A percentile compares a stretch with the other conserved stretches of the same genome.
phyloP scores from a whole-genome alignment of 2,888 invertebrate species.

The Bombylius discolor region DNA sequence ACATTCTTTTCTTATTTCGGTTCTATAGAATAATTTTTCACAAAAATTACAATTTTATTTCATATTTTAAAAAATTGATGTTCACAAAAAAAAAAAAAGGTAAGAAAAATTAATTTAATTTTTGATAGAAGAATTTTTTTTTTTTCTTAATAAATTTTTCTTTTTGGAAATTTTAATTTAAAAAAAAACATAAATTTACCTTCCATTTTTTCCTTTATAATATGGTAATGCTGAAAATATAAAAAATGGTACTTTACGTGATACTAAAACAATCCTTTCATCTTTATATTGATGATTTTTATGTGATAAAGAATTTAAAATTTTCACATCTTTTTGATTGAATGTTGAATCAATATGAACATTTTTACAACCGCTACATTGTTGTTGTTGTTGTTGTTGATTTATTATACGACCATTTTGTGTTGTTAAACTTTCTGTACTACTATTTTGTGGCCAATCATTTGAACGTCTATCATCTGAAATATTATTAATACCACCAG shows the following conservation, averaged over 20 bases:
- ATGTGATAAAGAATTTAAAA: constrained; percentile 40
- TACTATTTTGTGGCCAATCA: constrained; percentile 56
- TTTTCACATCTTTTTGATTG: constrained; percentile 48
- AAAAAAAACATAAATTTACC: constrained; percentile 36
- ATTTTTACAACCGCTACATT: constrained; percentile 16
- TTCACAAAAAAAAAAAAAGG: constrained; percentile 7
- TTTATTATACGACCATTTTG: constrained; percentile 32
- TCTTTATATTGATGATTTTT: constrained; percentile 59
- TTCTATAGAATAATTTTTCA: constrained; percentile 28
- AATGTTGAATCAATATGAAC: constrained; percentile 24
- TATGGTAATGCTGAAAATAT: constrained; percentile 82
- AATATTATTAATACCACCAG: constrained; percentile 27
- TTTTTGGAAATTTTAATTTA: not conserved
- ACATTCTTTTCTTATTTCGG: constrained; percentile 57
- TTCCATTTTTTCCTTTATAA: constrained; percentile 50
- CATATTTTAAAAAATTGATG: not conserved
- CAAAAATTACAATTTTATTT: not conserved
- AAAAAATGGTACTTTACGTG: constrained; percentile 66
- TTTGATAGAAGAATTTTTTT: no score
- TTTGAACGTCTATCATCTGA: constrained; percentile 27
- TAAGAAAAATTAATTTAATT: not conserved
- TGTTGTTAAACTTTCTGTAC: constrained; percentile 66
- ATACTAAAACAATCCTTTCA: constrained; percentile 70
- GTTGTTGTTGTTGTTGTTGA: not conserved
- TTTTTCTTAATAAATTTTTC: no score